A percentile compares a stretch with the other conserved stretches of the same genome.
Evolutionary conservation across 2,797 vertebrate species (phyloP).

Genomic region (Molothrus ater): DNA sequence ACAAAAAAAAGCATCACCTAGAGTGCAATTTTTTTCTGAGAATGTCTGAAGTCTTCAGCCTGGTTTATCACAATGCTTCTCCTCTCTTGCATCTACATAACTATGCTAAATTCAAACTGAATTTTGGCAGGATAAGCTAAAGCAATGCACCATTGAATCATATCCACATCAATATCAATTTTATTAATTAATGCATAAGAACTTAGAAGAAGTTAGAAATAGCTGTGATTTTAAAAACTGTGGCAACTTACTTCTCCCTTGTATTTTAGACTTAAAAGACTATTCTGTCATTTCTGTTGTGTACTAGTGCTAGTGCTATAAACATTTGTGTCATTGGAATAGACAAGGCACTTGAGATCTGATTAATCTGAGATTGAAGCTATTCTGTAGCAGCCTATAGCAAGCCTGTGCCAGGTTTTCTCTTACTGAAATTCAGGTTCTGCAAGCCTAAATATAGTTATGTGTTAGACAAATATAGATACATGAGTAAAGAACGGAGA

Average conservation of each 20-base stretch:
- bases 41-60: background rate
- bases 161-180: background rate
- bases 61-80: background rate
- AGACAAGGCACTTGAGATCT: background rate
- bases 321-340: background rate
- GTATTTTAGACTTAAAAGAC: background rate
- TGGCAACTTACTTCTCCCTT: background rate
- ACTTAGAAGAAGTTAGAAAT: background rate
- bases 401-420: background rate
- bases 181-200: background rate
- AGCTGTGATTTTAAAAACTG: background rate
- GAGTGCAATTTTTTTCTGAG: background rate
- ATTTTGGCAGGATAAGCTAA: background rate
- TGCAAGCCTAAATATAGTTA: slow-evolving; percentile 4
- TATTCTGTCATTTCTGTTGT: background rate
- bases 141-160: background rate
- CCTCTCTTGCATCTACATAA: background rate
- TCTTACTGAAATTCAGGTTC: background rate
- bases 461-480: slow-evolving; percentile 1
- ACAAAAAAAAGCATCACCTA: background rate
- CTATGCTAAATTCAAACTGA: background rate
- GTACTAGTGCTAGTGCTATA: background rate
- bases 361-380: background rate
- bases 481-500: background rate
- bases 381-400: background rate